Percentiles rank a stretch among this genome's conserved stretches.
These are phyloP conservation scores for Noctua pronuba DNA, from an alignment of 2,888 invertebrate genomes.

Conservation along the genomic window DNA sequence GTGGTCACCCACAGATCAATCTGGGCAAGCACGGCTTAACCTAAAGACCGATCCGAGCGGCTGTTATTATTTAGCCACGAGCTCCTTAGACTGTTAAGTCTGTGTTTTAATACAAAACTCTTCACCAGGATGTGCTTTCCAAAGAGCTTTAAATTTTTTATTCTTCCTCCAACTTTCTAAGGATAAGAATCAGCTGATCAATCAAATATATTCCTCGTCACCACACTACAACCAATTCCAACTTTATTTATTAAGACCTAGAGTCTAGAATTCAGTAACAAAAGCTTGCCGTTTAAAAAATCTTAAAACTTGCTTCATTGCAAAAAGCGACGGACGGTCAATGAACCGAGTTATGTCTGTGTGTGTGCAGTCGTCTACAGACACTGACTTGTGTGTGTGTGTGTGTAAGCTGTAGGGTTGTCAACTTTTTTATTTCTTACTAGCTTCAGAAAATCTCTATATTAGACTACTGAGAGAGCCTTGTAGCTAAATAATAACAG, in stretches of 20 bases:
- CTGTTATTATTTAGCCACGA: too few relatives aligned
- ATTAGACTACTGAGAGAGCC: background rate
- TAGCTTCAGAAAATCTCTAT: background rate
- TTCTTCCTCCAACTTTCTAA: constrained; percentile 29
- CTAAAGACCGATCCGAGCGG: too few relatives aligned
- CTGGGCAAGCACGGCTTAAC: too few relatives aligned
- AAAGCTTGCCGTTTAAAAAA: constrained; percentile 46
- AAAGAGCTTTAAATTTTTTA: constrained; percentile 26
- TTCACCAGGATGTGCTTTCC: constrained; percentile 44
- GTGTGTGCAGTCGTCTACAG: constrained; percentile 54
- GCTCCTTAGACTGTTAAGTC: background rate
- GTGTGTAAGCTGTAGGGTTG: constrained; percentile 27
- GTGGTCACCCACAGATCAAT: too few relatives aligned
- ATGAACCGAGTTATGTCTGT: constrained; percentile 68
- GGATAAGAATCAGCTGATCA: constrained; percentile 50
- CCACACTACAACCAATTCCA: background rate
- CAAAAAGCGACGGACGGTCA: constrained; percentile 78
- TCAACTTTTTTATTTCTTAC: background rate
- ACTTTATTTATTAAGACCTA: constrained; percentile 1
- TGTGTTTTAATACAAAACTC: background rate
- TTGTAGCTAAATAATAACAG: background rate
- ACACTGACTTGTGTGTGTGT: constrained; percentile 23
- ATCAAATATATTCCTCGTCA: constrained; percentile 21
- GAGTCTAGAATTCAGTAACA: constrained; percentile 41
- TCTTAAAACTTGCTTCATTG: constrained; percentile 66